These are phyloP conservation scores for Cranoglanis bouderius DNA, from an alignment of 2,113 vertebrate species.

Conservation along the genomic window DNA sequence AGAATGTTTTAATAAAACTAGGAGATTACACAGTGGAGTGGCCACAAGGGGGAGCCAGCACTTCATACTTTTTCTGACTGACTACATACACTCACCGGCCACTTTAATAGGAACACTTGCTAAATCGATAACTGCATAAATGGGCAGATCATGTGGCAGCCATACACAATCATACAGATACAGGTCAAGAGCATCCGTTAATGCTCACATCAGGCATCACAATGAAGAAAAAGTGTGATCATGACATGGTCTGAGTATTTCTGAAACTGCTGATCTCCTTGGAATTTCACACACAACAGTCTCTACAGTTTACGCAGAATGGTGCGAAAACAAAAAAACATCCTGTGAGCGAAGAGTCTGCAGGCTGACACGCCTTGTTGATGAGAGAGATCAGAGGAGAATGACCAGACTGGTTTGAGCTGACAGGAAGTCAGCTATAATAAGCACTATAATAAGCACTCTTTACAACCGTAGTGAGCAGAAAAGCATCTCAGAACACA, in stretches of 20 bases:
- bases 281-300: background rate
- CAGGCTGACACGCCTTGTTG: background rate
- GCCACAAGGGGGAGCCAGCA: constrained; percentile 62
- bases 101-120: background rate
- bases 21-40: background rate
- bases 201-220: background rate
- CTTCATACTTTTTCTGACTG: background rate
- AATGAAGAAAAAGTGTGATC: background rate
- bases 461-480: background rate
- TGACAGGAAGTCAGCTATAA: background rate
- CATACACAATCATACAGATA: background rate
- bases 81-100: background rate
- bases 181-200: background rate
- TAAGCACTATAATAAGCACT: background rate
- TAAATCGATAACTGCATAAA: too few species aligned
- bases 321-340: too few species aligned
- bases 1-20: background rate
- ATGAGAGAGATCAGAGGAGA: background rate
- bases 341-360: background rate
- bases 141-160: background rate
- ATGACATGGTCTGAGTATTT: background rate
- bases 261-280: background rate
- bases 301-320: too few species aligned
- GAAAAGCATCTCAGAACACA: background rate
- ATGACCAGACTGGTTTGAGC: background rate